These are phyloP conservation scores for Pristionchus japonicus DNA, from an alignment of 2,888 invertebrate species.

Conservation along the genomic window DNA sequence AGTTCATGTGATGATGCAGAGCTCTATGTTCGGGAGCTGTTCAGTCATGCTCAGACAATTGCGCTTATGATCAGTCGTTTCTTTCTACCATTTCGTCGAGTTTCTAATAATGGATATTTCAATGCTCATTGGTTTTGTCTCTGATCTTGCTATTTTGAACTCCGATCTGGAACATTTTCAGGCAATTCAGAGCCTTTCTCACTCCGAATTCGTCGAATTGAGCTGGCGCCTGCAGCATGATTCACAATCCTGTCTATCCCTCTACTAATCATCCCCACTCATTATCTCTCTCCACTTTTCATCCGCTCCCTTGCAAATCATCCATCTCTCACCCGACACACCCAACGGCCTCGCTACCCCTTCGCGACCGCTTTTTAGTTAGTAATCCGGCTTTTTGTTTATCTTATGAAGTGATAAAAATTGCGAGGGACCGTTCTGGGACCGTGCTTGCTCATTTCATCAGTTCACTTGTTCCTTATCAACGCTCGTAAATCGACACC, in stretches of 20 bases:
- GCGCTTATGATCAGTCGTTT: no score
- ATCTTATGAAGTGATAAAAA: no score
- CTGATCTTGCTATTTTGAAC: not conserved
- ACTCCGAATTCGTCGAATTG: not conserved
- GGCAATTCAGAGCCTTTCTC: not conserved
- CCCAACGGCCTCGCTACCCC: not conserved
- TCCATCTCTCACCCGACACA: not conserved
- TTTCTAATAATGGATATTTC: no score
- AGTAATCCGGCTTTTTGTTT: not conserved
- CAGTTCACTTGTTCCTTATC: not conserved
- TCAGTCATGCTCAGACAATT: no score
- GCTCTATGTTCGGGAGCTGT: no score
- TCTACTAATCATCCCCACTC: not conserved
- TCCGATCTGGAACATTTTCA: not conserved
- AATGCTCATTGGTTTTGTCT: no score
- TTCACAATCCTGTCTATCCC: slow-evolving; percentile 27
- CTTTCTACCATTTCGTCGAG: no score
- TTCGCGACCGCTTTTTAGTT: not conserved
- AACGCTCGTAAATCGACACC: not conserved
- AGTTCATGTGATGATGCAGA: not conserved
- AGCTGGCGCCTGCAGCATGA: not conserved
- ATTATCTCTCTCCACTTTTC: not conserved
- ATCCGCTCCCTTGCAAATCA: not conserved
- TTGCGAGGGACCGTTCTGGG: not conserved
- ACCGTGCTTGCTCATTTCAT: not conserved